phyloP scores from a whole-genome alignment of 2,797 vertebrate species.

The Limosa lapponica region DNA sequence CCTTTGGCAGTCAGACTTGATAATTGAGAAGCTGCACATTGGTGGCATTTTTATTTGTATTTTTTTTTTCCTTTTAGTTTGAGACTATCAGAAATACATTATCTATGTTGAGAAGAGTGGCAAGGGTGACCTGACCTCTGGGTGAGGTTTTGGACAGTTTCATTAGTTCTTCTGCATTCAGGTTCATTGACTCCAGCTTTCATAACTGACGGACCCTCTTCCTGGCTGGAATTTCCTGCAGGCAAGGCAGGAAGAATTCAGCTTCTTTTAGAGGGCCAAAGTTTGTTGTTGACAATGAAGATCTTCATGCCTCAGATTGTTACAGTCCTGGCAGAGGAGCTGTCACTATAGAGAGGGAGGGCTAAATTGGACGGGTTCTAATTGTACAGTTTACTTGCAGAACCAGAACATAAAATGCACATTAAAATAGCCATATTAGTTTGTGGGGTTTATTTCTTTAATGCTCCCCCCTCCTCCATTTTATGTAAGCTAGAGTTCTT shows the following conservation, averaged over 20 bases:
- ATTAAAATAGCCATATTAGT: neutral
- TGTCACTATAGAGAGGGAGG: neutral
- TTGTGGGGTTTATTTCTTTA: neutral
- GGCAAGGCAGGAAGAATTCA: neutral
- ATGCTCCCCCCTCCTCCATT: neutral
- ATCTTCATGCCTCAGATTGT: neutral
- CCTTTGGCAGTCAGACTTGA: neutral
- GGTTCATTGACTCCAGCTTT: neutral
- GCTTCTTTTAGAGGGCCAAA: neutral
- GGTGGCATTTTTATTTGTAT: neutral
- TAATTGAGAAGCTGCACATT: neutral
- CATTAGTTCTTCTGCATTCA: neutral
- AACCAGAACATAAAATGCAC: neutral
- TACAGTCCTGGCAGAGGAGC: neutral
- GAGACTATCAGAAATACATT: neutral
- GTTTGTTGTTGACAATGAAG: neutral
- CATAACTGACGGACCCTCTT: neutral
- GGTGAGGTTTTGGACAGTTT: neutral
- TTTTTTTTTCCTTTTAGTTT: neutral
- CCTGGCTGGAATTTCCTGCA: neutral
- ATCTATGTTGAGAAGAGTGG: neutral
- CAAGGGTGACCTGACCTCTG: neutral
- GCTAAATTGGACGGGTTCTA: neutral
- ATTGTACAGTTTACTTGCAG: neutral
- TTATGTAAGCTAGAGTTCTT: neutral